Base-by-base conservation (phyloP, 2,113 vertebrate genomes). In the Cebidichthys violaceus region DNA sequence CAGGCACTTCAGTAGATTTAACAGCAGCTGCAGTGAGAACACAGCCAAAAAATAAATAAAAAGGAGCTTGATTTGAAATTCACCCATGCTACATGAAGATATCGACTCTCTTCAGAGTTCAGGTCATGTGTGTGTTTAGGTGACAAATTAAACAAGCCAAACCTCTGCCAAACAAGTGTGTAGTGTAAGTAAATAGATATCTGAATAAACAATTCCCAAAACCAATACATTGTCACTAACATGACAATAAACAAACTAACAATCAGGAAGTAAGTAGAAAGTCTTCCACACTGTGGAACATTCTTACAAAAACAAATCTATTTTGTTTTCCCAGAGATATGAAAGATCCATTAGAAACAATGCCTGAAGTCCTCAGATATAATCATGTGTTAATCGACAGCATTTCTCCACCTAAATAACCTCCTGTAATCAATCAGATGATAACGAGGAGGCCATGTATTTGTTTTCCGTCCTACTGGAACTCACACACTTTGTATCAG, bases 121-220 rank as follows among this genome's bases (percentile, higher is more conserved):
- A 41, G 37, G 62, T 39, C 62, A 41, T 6, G 35, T 39, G 33
- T n/a, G n/a, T 20, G 61, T 35, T 45, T 45, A 45, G 43, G 14
- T 10, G 29, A 47, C 4, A 68, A 20, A 65, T 14, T 22, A 18
- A 4, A 47, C 1, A 20, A 31, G 17, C 10, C 24, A 27, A n/a
- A n/a, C n/a, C n/a, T n/a, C n/a, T n/a, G n/a, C n/a, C n/a, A n/a
- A 68, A 47, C 65, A 68, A 68, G 14, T 20, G 43, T 20, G 66
- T 22, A 31, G 13, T 13, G 18, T 35, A 31, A 8, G 29, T 14
- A 52, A 31, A 20, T 29, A 15, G 1, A n/a, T 52, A 20, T 50
- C 29, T n/a, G 39, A 57, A 57, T 59, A 29, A 29, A 35, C 14
- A 22, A 31, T n/a, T n/a, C n/a, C n/a, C n/a, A n/a, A n/a, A n/a